These are phyloP conservation scores for Pipa parva DNA, from an alignment of 2,113 vertebrate genomes.

Conservation along the genomic window DNA sequence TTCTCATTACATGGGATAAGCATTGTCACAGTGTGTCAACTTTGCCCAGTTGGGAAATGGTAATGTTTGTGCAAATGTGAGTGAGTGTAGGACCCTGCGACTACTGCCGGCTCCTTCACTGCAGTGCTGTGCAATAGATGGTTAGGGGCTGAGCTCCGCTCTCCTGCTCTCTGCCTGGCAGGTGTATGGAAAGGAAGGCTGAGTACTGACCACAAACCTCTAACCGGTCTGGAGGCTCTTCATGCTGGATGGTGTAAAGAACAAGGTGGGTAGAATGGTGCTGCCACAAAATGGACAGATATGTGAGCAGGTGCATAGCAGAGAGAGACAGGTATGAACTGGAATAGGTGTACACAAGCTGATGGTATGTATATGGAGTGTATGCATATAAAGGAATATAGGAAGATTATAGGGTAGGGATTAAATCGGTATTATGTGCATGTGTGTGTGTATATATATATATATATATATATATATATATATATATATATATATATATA, in stretches of 20 bases:
- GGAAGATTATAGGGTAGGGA: no score
- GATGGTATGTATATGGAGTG: no score
- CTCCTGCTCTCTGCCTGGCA: slow-evolving; percentile 32
- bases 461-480: neutral
- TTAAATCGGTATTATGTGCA: neutral
- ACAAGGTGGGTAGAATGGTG: neutral
- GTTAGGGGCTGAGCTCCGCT: slow-evolving; percentile 24
- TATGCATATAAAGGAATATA: no score
- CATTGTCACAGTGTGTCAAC: no score
- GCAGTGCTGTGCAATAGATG: slow-evolving; percentile 37
- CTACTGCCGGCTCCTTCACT: slow-evolving; percentile 23
- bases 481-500: neutral
- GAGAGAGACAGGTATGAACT: no score
- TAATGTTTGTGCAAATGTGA: slow-evolving; percentile 24
- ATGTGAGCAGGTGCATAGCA: neutral
- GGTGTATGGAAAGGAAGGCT: slow-evolving; percentile 17
- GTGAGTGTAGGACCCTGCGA: slow-evolving; percentile 36
- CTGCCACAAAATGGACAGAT: neutral
- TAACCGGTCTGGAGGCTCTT: neutral
- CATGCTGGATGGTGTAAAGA: neutral
- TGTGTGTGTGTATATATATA: neutral
- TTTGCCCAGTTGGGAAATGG: neutral
- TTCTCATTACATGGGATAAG: no score
- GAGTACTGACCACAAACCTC: neutral
- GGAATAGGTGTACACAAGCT: no score